Conservation (phyloP, 2,113 vertebrate species). For the Acrocephalus arundinaceus region DNA sequence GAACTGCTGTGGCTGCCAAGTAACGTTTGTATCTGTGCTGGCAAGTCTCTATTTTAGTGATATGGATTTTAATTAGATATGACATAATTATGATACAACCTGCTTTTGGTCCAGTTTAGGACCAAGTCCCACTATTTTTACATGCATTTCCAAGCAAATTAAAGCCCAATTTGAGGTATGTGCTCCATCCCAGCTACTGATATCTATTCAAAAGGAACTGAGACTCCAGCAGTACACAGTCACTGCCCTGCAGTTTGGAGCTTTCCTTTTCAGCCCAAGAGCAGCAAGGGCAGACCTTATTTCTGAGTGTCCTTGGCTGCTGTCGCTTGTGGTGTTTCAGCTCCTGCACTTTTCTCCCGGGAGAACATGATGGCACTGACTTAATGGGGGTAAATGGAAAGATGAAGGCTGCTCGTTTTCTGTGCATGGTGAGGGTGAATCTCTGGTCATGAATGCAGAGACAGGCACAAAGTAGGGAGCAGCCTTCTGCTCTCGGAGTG, state of each 20-base stretch:
- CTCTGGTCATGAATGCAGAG: neutral
- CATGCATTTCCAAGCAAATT: neutral
- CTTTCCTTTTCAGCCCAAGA: neutral
- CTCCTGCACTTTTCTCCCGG: neutral
- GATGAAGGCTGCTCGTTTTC: neutral
- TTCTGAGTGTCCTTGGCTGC: neutral
- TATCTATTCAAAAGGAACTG: fast-evolving
- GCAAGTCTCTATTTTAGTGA: neutral
- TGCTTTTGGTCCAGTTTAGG: neutral
- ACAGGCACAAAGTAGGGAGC: fast-evolving
- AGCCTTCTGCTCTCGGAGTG: neutral
- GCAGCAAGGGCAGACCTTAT: neutral
- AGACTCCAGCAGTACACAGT: fast-evolving
- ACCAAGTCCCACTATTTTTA: neutral
- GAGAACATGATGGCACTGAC: neutral
- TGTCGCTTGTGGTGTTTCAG: neutral
- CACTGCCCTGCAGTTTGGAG: neutral
- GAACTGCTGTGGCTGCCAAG: neutral
- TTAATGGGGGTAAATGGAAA: neutral
- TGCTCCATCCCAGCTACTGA: neutral
- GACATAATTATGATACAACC: neutral
- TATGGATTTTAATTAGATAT: neutral
- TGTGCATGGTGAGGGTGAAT: neutral
- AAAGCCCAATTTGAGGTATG: neutral
- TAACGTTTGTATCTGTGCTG: neutral